Evolutionary conservation across 1,140 invertebrate genomes (phyloP).

Genomic region (Ceratosolen solmsi): DNA sequence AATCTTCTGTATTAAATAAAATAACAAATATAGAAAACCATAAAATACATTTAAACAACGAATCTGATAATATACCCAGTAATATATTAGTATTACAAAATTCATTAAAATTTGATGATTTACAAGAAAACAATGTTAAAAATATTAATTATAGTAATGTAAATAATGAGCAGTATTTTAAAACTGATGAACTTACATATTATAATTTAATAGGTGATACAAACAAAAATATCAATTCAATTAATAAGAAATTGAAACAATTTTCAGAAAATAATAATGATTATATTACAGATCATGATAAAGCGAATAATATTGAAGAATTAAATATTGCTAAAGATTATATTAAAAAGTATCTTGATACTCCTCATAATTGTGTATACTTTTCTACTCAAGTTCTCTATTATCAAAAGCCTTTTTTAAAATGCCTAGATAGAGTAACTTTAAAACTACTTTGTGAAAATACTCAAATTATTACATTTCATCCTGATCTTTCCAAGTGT

Average conservation of each 20-base stretch:
- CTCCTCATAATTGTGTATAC: conserved; percentile 77
- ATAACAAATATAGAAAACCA: background rate
- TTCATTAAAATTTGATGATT: conserved; percentile 44
- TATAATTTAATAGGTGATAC: conserved; percentile 21
- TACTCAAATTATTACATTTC: conserved; percentile 72
- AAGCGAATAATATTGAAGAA: conserved; percentile 35
- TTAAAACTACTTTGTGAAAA: conserved; percentile 76
- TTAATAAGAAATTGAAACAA: conserved; percentile 36
- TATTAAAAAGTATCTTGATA: conserved; percentile 58
- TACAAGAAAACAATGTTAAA: conserved; percentile 26
- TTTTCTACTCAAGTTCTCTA: conserved; percentile 75
- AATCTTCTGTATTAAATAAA: background rate
- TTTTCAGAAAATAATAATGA: conserved; percentile 32
- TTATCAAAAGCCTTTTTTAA: conserved; percentile 70
- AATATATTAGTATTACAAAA: conserved; percentile 37
- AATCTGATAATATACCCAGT: background rate
- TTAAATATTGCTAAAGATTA: background rate
- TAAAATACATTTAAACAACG: background rate
- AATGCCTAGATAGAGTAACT: conserved; percentile 74
- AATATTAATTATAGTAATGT: conserved; percentile 6
- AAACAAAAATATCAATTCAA: conserved; percentile 22
- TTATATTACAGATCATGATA: background rate
- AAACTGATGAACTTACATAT: conserved; percentile 5
- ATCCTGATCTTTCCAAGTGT: conserved; percentile 67
- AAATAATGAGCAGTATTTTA: background rate